These are phyloP conservation scores for Anguilla anguilla DNA, from an alignment of 2,797 vertebrate species.

Conservation along the genomic window DNA sequence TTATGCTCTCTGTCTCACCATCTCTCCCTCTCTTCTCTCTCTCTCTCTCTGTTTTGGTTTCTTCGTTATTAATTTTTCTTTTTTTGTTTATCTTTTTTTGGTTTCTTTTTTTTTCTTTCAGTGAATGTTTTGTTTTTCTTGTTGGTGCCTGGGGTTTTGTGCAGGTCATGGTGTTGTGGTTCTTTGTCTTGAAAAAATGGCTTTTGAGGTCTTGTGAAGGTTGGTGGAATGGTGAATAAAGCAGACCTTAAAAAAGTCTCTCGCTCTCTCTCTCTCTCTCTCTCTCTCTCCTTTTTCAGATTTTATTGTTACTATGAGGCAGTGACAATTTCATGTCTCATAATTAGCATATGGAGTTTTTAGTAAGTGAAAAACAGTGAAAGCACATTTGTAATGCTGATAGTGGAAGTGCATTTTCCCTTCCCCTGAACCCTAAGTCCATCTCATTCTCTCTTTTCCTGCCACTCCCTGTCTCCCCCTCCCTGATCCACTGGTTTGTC, in stretches of 20 bases:
- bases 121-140: no score
- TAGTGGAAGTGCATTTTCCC: background rate
- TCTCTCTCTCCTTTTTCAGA: constrained; percentile 40
- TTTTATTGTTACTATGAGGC: background rate
- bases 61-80: no score
- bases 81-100: no score
- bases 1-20: no score
- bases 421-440: background rate
- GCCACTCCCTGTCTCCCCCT: constrained; percentile 21
- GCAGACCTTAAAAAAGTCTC: background rate
- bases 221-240: no score
- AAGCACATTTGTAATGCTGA: background rate
- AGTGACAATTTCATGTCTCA: background rate
- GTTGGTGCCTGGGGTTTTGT: no score
- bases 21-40: no score
- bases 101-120: no score
- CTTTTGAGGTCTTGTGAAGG: no score
- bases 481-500: background rate
- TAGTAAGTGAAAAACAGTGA: background rate
- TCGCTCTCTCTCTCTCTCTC: constrained; percentile 42
- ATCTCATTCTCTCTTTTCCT: background rate
- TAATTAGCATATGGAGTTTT: background rate
- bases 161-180: no score
- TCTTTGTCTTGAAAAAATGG: no score
- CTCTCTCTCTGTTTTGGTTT: no score